Percentiles rank a stretch among this genome's conserved stretches.
phyloP scores from a whole-genome alignment of 2,113 vertebrate genomes.

The Azemiops feae region DNA sequence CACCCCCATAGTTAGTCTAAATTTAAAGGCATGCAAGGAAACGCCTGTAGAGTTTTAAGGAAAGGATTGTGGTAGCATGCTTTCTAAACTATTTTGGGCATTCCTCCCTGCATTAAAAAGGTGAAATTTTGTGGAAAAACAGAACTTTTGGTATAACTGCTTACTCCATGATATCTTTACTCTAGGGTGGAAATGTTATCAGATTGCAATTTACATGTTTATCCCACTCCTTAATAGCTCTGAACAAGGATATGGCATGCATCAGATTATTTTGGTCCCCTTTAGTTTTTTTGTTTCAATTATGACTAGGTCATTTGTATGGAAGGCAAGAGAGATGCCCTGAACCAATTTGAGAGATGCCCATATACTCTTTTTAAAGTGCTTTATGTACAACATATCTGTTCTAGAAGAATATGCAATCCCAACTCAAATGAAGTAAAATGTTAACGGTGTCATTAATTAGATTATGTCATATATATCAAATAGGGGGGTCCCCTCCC shows the following conservation, averaged over 20 bases:
- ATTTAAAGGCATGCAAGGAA: neutral
- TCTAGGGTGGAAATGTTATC: neutral
- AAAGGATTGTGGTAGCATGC: neutral
- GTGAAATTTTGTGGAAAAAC: neutral
- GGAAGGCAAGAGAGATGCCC: no score
- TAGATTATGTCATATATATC: no score
- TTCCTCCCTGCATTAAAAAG: neutral
- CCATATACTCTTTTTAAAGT: neutral
- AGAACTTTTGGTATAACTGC: neutral
- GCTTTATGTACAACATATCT: conserved; percentile 31
- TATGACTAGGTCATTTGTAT: neutral
- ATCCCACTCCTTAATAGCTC: neutral
- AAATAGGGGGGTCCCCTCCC: no score
- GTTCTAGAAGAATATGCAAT: conserved; percentile 26
- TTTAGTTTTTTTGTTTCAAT: neutral
- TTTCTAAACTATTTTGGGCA: neutral
- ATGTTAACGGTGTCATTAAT: no score
- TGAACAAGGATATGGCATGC: neutral
- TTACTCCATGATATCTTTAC: no score
- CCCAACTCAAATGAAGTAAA: neutral
- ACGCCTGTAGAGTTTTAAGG: neutral
- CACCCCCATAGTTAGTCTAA: neutral
- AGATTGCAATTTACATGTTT: neutral
- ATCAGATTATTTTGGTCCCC: neutral
- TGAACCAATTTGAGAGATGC: no score